Evolutionary conservation across 2,888 invertebrate genomes (phyloP).

Genomic region (Himalopsyche japonica): DNA sequence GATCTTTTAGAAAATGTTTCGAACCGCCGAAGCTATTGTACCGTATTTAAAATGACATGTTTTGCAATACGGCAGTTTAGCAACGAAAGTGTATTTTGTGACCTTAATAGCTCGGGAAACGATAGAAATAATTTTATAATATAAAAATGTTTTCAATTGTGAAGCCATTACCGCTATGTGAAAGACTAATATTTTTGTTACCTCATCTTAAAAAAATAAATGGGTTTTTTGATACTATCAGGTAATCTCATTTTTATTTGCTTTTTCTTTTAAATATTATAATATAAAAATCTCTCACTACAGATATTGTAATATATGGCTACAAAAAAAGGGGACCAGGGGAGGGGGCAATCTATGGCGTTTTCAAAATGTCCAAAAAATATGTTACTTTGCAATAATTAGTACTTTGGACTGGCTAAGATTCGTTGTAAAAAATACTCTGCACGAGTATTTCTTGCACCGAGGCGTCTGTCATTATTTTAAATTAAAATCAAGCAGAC

Average conservation of each 20-base stretch:
- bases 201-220: constrained; percentile 29
- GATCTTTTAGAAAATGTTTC: neutral
- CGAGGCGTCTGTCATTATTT: neutral
- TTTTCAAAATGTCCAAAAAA: neutral
- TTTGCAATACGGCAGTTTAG: neutral
- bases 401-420: neutral
- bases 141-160: neutral
- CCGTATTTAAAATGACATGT: neutral
- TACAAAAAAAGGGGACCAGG: neutral
- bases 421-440: neutral
- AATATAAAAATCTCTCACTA: constrained; percentile 16
- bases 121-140: neutral
- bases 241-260: constrained; percentile 10
- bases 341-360: neutral
- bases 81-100: neutral
- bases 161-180: neutral
- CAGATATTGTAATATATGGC: neutral
- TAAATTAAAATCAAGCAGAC: neutral
- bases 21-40: neutral
- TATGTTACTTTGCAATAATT: neutral
- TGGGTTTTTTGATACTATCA: constrained; percentile 17
- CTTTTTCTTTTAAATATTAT: constrained; percentile 14
- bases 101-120: neutral
- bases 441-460: neutral
- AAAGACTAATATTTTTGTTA: neutral